A percentile compares a stretch with the other conserved stretches of the same genome.
phyloP scores from a whole-genome alignment of 1,140 invertebrate species.

The Scaptomyza graminum region DNA sequence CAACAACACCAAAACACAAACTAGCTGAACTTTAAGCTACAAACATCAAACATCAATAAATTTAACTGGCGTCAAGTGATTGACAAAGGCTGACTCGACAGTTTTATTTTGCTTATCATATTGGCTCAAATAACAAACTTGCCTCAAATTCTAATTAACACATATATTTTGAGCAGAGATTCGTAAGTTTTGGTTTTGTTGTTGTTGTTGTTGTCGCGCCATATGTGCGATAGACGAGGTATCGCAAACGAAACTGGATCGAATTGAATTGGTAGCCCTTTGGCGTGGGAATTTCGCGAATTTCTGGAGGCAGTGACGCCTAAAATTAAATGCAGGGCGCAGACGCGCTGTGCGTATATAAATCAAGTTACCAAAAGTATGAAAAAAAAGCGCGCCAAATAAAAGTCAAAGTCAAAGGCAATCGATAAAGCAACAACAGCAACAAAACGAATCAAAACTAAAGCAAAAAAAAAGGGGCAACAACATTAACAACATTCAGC shows the following conservation, averaged over 20 bases:
- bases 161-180: constrained; percentile 54
- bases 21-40: constrained; percentile 33
- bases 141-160: constrained; percentile 66
- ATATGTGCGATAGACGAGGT: constrained; percentile 55
- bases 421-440: constrained; percentile 61
- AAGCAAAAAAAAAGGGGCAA: constrained; percentile 55
- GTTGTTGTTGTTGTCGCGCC: constrained; percentile 22
- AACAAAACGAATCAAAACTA: constrained; percentile 72
- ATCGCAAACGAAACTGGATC: constrained; percentile 21
- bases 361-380: constrained; percentile 41
- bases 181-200: too few relatives aligned
- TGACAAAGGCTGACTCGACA: constrained; percentile 49
- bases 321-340: constrained; percentile 73
- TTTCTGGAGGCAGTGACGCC: constrained; percentile 72
- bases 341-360: constrained; percentile 41
- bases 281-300: constrained; percentile 61
- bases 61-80: constrained; percentile 35
- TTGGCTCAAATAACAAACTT: constrained; percentile 15
- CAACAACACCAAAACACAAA: constrained; percentile 43
- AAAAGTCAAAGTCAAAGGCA: constrained; percentile 56
- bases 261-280: constrained; percentile 38
- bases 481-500: constrained; percentile 23
- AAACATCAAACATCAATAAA: constrained; percentile 22
- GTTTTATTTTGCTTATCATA: constrained; percentile 13
- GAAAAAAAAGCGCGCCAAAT: constrained; percentile 42